These are phyloP conservation scores for Chloromyia formosa DNA, from an alignment of 2,888 invertebrate species.

Conservation along the genomic window DNA sequence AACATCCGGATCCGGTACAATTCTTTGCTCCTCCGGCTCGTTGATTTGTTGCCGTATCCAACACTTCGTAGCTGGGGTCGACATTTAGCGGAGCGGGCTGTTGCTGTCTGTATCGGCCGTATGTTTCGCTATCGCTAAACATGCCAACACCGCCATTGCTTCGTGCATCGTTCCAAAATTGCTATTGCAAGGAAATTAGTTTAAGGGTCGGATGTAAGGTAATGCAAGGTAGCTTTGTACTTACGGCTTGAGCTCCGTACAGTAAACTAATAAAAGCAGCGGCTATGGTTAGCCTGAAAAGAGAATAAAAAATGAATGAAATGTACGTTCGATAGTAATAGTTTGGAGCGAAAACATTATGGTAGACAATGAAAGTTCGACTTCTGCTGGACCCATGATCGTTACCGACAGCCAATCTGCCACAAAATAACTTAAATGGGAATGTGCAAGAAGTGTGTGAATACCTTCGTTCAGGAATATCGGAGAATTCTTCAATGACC, in stretches of 20 bases:
- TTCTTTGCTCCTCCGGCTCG: slow-evolving; percentile 65
- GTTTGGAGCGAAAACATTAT: too few relatives aligned
- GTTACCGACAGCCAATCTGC: too few relatives aligned
- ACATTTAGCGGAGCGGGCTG: slow-evolving; percentile 55
- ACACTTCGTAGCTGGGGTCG: slow-evolving; percentile 60
- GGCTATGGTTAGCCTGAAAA: slow-evolving; percentile 61
- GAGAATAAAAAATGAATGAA: not conserved
- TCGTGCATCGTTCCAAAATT: slow-evolving; percentile 62
- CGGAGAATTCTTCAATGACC: too few relatives aligned
- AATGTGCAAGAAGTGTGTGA: too few relatives aligned
- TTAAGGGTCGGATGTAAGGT: too few relatives aligned
- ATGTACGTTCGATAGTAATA: too few relatives aligned
- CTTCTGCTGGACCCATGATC: too few relatives aligned
- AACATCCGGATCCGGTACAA: slow-evolving; percentile 75
- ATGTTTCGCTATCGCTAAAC: slow-evolving; percentile 52
- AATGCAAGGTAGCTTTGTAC: too few relatives aligned
- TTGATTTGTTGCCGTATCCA: slow-evolving; percentile 58
- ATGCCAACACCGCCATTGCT: slow-evolving; percentile 58
- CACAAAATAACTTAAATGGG: too few relatives aligned
- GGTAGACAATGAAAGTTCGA: too few relatives aligned
- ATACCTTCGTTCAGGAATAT: too few relatives aligned
- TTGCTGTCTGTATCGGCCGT: slow-evolving; percentile 48
- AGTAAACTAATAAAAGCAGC: slow-evolving; percentile 59
- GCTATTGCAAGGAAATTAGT: slow-evolving; percentile 55
- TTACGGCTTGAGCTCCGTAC: slow-evolving; percentile 60